These are phyloP conservation scores for Microtus montanus DNA, from an alignment of 2,113 vertebrate species.

Conservation along the genomic window DNA sequence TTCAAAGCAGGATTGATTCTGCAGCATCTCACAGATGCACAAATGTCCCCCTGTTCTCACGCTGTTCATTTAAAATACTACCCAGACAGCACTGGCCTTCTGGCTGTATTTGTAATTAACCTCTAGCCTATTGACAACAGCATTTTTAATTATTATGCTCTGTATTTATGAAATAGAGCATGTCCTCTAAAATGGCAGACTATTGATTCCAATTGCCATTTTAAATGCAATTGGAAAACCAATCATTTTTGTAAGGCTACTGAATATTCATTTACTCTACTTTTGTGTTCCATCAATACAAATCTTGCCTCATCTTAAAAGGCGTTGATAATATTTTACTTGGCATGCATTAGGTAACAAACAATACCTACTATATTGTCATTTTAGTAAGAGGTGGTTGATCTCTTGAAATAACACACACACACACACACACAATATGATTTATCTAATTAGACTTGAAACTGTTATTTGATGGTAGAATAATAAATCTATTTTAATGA, in stretches of 20 bases:
- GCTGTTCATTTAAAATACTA: conserved; percentile 55
- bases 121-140: conserved; percentile 58
- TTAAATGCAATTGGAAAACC: conserved; percentile 73
- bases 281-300: conserved; percentile 58
- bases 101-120: conserved; percentile 70
- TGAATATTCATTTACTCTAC: conserved; percentile 65
- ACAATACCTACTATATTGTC: conserved; percentile 17
- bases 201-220: conserved; percentile 72
- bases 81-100: conserved; percentile 10
- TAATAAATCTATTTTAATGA: conserved; percentile 7
- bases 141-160: conserved; percentile 72
- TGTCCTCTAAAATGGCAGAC: conserved; percentile 64
- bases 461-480: conserved; percentile 15
- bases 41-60: background rate
- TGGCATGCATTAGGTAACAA: conserved; percentile 19
- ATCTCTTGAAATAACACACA: background rate
- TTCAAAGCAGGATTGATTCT: conserved; percentile 51
- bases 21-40: conserved; percentile 30
- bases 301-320: conserved; percentile 19
- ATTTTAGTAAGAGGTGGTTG: conserved; percentile 31
- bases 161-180: conserved; percentile 71
- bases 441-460: conserved; percentile 24
- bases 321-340: conserved; percentile 40
- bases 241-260: conserved; percentile 64
- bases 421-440: background rate